These are phyloP conservation scores for Melanaphis sacchari DNA, from an alignment of 1,140 invertebrate genomes.

Conservation along the genomic window DNA sequence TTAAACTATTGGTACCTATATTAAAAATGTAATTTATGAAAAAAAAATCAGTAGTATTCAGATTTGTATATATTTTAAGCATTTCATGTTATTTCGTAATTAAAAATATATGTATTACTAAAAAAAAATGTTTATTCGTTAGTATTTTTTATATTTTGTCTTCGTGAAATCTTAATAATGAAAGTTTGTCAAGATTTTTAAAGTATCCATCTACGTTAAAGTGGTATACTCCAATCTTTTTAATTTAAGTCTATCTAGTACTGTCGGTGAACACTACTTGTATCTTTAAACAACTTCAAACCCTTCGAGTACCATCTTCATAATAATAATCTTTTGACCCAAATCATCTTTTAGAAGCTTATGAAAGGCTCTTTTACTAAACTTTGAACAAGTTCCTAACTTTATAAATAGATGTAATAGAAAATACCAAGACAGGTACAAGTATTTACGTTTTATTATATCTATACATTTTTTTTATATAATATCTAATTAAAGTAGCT, in stretches of 20 bases:
- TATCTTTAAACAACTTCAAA: slow-evolving; percentile 31
- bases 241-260: neutral
- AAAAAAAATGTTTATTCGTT: neutral
- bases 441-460: neutral
- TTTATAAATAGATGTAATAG: neutral
- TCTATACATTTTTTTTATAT: neutral
- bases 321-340: slow-evolving; percentile 42
- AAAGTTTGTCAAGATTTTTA: slow-evolving; percentile 4
- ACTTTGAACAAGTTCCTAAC: neutral
- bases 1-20: neutral
- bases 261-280: neutral
- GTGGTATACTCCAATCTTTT: neutral
- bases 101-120: neutral
- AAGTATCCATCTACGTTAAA: neutral
- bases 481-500: neutral
- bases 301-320: slow-evolving; percentile 3
- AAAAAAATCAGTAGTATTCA: neutral
- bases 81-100: neutral
- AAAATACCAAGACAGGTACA: neutral
- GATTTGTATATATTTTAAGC: neutral
- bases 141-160: neutral
- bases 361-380: slow-evolving; percentile 1
- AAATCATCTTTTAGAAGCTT: neutral
- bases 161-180: neutral
- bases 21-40: neutral